These are phyloP conservation scores for Penaeus indicus DNA, from an alignment of 1,140 invertebrate genomes.

Conservation along the genomic window DNA sequence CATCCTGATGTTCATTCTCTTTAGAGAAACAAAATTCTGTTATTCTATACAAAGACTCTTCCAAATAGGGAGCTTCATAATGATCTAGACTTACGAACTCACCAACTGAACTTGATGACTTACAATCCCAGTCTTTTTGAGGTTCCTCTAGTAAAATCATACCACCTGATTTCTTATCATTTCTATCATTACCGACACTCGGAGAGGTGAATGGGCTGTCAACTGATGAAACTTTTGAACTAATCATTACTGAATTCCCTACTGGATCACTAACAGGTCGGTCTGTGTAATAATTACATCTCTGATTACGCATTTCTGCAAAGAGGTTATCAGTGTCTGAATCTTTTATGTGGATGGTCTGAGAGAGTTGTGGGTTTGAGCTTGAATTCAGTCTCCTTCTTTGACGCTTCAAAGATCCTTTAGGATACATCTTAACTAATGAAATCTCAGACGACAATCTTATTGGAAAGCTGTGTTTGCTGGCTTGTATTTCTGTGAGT, in stretches of 20 bases:
- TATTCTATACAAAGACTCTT: conserved; percentile 43
- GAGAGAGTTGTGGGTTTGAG: conserved; percentile 50
- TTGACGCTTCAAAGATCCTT: conserved; percentile 5
- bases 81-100: conserved; percentile 49
- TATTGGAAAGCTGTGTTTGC: background rate
- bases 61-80: conserved; percentile 46
- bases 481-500: conserved; percentile 31
- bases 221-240: no score
- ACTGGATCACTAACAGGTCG: conserved; percentile 7
- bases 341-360: conserved; percentile 40
- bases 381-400: conserved; percentile 28
- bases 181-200: no score
- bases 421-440: background rate
- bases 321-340: conserved; percentile 46
- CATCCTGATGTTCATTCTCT: background rate
- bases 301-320: conserved; percentile 33
- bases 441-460: background rate
- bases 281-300: conserved; percentile 35
- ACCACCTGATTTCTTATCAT: background rate
- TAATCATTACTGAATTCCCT: background rate
- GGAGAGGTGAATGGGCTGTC: no score
- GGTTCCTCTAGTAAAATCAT: background rate
- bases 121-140: background rate
- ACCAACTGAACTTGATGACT: conserved; percentile 7
- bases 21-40: conserved; percentile 29